Conservation (phyloP, 2,797 vertebrate species). For the Coracias cyanogaster region DNA sequence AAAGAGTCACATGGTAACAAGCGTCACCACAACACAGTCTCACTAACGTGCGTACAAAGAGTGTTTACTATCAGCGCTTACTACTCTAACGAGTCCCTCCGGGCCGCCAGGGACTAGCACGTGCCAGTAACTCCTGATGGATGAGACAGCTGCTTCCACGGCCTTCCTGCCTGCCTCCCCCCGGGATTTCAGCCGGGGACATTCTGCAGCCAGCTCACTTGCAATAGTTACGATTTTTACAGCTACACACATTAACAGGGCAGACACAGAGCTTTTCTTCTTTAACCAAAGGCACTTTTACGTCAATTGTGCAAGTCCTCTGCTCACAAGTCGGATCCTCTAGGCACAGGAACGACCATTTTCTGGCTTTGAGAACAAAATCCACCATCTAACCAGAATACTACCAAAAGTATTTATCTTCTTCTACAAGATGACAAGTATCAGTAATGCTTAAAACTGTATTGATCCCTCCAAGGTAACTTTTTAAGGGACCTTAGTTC, state of each 20-base stretch:
- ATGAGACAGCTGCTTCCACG: neutral
- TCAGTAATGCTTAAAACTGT: neutral
- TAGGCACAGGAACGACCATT: neutral
- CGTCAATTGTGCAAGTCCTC: neutral
- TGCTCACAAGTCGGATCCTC: neutral
- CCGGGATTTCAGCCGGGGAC: neutral
- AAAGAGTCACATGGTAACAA: neutral
- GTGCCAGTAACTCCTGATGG: rapidly evolving
- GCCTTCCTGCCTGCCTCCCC: neutral
- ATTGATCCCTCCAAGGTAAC: neutral
- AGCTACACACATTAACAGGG: neutral
- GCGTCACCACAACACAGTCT: neutral
- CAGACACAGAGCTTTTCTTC: neutral
- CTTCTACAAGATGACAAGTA: neutral
- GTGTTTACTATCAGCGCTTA: neutral
- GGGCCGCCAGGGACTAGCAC: rapidly evolving
- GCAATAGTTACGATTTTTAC: neutral
- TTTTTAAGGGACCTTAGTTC: neutral
- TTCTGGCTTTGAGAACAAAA: neutral
- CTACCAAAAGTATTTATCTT: neutral
- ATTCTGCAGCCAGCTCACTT: neutral
- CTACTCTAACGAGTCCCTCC: neutral
- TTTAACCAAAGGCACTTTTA: neutral
- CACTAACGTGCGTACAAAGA: neutral
- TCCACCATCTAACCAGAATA: neutral